These are phyloP conservation scores for Scaptodrosophila latifasciaeformis DNA, from an alignment of 2,888 invertebrate species.

Conservation along the genomic window DNA sequence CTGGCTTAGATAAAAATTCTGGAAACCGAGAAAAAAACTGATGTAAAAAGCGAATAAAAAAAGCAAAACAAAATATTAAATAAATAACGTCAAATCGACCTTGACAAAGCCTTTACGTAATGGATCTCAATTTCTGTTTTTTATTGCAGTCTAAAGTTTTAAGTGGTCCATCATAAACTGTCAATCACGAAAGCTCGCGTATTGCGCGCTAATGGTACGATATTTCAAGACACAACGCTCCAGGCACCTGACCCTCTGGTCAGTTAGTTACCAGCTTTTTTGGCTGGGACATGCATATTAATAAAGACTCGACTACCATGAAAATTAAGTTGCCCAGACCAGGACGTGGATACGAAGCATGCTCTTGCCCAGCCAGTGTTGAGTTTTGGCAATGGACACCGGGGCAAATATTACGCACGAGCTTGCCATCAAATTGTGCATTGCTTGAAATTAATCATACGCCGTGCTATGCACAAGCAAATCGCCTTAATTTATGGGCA, in stretches of 20 bases:
- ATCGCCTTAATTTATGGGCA: slow-evolving; percentile 45
- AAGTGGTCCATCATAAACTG: too few relatives aligned
- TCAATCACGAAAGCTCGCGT: too few relatives aligned
- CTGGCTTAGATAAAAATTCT: too few relatives aligned
- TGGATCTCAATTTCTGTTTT: too few relatives aligned
- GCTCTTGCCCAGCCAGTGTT: background rate
- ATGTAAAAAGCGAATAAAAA: too few relatives aligned
- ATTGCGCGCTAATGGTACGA: slow-evolving; percentile 46
- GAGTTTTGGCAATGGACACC: background rate
- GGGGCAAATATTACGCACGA: slow-evolving; percentile 45
- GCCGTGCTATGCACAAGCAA: slow-evolving; percentile 16
- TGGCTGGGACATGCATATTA: slow-evolving; percentile 57
- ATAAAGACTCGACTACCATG: slow-evolving; percentile 53
- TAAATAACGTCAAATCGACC: too few relatives aligned
- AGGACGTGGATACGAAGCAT: background rate
- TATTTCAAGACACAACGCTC: too few relatives aligned
- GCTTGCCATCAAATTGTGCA: slow-evolving; percentile 55
- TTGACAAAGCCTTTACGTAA: too few relatives aligned
- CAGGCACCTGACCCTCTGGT: slow-evolving; percentile 25
- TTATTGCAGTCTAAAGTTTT: too few relatives aligned
- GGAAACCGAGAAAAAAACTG: too few relatives aligned
- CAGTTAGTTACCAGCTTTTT: slow-evolving; percentile 7
- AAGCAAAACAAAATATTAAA: too few relatives aligned
- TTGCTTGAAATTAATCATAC: slow-evolving; percentile 63
- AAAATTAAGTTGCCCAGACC: slow-evolving; percentile 43